A percentile compares a stretch with the other conserved stretches of the same genome.
These are phyloP conservation scores for Pangasius djambal DNA, from an alignment of 2,797 vertebrate genomes.

Conservation along the genomic window DNA sequence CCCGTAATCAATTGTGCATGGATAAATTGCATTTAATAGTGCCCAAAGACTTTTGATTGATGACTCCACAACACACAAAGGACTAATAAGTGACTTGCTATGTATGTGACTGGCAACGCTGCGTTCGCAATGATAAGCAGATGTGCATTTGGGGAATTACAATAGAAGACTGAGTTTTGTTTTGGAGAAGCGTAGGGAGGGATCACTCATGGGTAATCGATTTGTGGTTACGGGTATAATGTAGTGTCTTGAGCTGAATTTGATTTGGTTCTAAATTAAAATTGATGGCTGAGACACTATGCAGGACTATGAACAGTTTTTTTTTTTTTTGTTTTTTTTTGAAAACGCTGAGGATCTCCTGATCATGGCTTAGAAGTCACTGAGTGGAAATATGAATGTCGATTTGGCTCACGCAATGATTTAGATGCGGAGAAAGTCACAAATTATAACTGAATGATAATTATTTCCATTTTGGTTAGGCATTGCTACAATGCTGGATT, in stretches of 20 bases:
- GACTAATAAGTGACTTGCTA: conserved; percentile 34
- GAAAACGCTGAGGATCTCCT: neutral
- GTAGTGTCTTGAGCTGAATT: conserved; percentile 3
- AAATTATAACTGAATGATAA: neutral
- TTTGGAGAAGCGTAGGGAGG: neutral
- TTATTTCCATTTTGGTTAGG: conserved; percentile 1
- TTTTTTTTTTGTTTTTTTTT: neutral
- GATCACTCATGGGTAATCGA: conserved; percentile 32
- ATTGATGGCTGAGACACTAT: neutral
- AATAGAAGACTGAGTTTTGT: conserved; percentile 23
- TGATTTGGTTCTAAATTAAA: conserved; percentile 9
- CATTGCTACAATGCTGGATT: conserved; percentile 1
- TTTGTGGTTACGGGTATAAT: conserved; percentile 13
- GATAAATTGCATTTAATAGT: conserved; percentile 48
- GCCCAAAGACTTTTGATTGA: conserved; percentile 37
- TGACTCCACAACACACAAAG: conserved; percentile 26
- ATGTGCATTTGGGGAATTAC: conserved; percentile 34
- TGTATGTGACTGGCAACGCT: neutral
- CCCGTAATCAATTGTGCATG: conserved; percentile 38
- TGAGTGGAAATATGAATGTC: neutral
- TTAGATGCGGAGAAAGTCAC: neutral
- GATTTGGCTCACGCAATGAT: neutral
- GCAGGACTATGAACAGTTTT: neutral
- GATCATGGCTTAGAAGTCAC: neutral
- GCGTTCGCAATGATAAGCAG: conserved; percentile 35